phyloP scores from a whole-genome alignment of 2,113 vertebrate species.

The Pampusana beccarii region DNA sequence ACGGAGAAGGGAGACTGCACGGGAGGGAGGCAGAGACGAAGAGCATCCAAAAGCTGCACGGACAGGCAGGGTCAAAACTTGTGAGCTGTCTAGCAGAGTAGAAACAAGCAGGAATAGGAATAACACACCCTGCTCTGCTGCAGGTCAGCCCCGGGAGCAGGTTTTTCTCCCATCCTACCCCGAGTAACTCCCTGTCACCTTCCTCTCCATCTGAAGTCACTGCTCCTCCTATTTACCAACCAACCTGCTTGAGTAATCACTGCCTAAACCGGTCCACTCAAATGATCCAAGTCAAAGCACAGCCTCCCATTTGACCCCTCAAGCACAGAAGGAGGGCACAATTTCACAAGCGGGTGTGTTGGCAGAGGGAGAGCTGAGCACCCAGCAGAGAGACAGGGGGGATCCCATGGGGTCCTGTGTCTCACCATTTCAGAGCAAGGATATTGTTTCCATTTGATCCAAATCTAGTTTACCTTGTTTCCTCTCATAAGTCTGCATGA shows the following conservation, averaged over 20 bases:
- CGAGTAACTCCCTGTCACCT: background rate
- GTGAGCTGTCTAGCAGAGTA: background rate
- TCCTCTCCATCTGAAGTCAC: background rate
- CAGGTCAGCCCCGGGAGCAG: background rate
- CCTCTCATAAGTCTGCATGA: background rate
- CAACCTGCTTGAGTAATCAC: background rate
- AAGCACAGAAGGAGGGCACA: background rate
- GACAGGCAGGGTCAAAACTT: background rate
- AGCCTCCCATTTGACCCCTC: background rate
- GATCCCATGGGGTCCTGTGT: accelerated
- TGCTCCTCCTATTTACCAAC: background rate
- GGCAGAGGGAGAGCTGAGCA: background rate
- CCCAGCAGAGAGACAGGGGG: background rate
- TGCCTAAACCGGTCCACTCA: background rate
- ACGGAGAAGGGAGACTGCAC: background rate
- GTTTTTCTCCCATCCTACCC: background rate
- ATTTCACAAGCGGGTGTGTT: accelerated
- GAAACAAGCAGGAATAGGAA: background rate
- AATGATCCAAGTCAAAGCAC: background rate
- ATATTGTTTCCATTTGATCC: background rate
- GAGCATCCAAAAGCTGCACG: background rate
- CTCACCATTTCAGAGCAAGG: background rate
- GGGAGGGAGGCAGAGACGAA: background rate
- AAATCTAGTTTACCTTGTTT: background rate
- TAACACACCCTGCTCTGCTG: background rate